Evolutionary conservation across 2,113 vertebrate species (phyloP).

Genomic region (Tragelaphus strepsiceros): DNA sequence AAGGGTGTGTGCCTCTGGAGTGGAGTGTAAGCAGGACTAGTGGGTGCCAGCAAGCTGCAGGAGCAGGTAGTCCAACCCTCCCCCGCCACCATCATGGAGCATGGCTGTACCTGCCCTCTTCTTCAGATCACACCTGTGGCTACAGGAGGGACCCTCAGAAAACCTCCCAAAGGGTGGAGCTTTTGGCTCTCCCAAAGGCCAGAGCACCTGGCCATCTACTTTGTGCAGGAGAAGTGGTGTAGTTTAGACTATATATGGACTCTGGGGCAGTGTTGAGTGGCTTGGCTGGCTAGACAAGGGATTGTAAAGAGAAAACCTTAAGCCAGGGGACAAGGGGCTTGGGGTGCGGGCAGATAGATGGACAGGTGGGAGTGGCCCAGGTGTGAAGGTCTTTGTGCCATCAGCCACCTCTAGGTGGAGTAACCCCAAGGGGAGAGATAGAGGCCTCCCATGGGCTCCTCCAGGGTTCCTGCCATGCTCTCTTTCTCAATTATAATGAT

Average conservation of each 20-base stretch:
- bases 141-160: rapidly evolving
- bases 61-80: background rate
- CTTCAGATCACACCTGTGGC: background rate
- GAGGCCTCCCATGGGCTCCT: rapidly evolving
- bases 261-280: rapidly evolving
- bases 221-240: too few species aligned
- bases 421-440: background rate
- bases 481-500: background rate
- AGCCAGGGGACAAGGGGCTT: background rate
- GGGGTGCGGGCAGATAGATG: rapidly evolving
- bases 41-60: background rate
- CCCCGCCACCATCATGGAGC: rapidly evolving
- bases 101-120: background rate
- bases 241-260: rapidly evolving
- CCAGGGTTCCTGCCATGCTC: background rate
- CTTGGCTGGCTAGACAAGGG: background rate
- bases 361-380: rapidly evolving
- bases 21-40: background rate
- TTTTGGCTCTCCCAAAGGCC: too few species aligned
- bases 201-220: too few species aligned
- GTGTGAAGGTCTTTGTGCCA: background rate
- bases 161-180: background rate
- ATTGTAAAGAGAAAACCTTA: background rate
- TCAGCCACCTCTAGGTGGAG: background rate
- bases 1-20: background rate